Base-by-base conservation (phyloP, 2,888 invertebrate genomes). In the Trissolcus japonicus region DNA sequence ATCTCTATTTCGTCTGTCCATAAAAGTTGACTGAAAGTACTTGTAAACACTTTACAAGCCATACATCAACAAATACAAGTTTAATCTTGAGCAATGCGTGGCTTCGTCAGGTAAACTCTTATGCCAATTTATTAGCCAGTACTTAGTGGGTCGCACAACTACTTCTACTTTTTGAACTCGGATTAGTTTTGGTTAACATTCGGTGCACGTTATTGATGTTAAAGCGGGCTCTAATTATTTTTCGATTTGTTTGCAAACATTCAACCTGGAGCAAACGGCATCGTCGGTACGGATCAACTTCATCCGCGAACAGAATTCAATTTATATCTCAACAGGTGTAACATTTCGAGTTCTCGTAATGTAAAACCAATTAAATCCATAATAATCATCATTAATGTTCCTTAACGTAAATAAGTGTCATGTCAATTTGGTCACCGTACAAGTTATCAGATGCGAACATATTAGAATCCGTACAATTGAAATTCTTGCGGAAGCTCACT, bases 291-390 rank as follows among this genome's bases (percentile, higher is more conserved):
- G 14, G 16, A 46, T 16, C 16, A 51, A 51, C 7, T 17, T 13
- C 11, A 51, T 51, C 19, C 17, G 19, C 11, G 19, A 51, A 9
- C 51, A 51, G 11, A 60, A 68, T 68, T 61, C 56, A 57, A 59
- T 76, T 62, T 53, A 60, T 55, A 60, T 55, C 41, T 14, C 46
- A 57, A 35, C 62, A 21, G 48, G 40, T 66, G 17, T 55, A 56
- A 50, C 57, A 57, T 75, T 76, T 78, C 41, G 76, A 74, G 75
- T 54, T 21, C 72, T 53, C 65, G 43, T 62, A 63, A 41, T 67
- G 35, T 6, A 35, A 35, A 9, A 35, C 1, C 35, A 35, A 35
- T 35, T 11, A 11, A 35, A 35, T 35, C 25, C 0, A 25, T 25
- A 25, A 25, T 25, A 25, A 6, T 25, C 25, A 25, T 25, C 4